Base-by-base conservation (phyloP, 2,113 vertebrate genomes). In the Stigmatopora argus region DNA sequence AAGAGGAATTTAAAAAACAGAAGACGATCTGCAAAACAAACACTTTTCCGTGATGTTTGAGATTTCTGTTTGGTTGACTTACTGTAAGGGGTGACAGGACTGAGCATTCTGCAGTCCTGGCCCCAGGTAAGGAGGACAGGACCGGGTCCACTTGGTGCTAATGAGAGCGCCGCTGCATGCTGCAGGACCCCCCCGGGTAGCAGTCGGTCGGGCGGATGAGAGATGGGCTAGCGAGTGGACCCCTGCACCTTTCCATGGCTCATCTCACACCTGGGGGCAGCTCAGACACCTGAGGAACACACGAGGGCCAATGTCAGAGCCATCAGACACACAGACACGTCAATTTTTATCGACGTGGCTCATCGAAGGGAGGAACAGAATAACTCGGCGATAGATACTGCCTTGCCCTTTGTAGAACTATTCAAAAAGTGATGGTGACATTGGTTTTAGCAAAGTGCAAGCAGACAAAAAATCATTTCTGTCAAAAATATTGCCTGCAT, bases 21-120 rank as follows among this genome's bases (percentile, higher is more conserved):
- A 34, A 31, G 26, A 31, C 26, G 26, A 48, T 19, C 65, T 57
- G 62, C 69, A 76, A 70, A 80, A 55, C 1, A 2, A 23, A 53
- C 5, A 21, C 21, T 26, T 26, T 53, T 23, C 21, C 12, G 11
- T 53, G n/a, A 19, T 52, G 3, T 53, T 53, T 21, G 19, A 53
- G 13, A 17, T 51, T 5, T 48, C 46, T 6, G 6, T 48, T 15
- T 48, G 46, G 11, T 17, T 15, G n/a, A 83, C 88, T 80, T 77
- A 90, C 88, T 89, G 86, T 90, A 88, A 71, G 85, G 83, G 83
- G 80, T 78, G 80, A 86, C 81, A 83, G 87, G 84, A 88, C 88
- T 89, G 86, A 88, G 87, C 88, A 90, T 90, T 88, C 88, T 90
- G 88, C 85, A 80, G 84, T 68, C 78, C 83, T 84, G 77, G 78